phyloP scores from a whole-genome alignment of 92 coral and sea anemone genomes.

The Epizoanthus fatuus region DNA sequence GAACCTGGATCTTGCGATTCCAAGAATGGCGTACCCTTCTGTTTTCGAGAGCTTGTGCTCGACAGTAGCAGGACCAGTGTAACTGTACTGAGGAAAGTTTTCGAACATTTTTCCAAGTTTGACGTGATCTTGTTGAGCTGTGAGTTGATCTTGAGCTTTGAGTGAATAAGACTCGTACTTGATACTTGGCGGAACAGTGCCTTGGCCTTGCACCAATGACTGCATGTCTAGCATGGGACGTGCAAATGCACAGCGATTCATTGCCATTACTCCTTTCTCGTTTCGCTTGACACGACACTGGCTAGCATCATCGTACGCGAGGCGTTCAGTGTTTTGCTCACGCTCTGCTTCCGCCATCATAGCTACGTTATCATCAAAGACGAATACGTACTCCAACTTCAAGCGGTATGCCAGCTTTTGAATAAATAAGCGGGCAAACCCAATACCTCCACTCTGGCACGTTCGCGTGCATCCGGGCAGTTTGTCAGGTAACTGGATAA shows the following conservation, averaged over 20 bases:
- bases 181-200: background rate
- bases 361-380: constrained; percentile 63
- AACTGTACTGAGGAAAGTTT: constrained; percentile 51
- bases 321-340: background rate
- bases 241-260: constrained; percentile 55
- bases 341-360: constrained; percentile 56
- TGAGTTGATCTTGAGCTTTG: constrained; percentile 8
- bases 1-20: constrained; percentile 43
- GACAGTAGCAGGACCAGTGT: constrained; percentile 60
- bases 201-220: constrained; percentile 44
- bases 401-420: constrained; percentile 49
- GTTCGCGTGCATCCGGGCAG: constrained; percentile 37
- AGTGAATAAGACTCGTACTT: constrained; percentile 30
- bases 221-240: constrained; percentile 50
- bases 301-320: background rate
- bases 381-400: constrained; percentile 56
- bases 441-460: constrained; percentile 56
- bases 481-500: constrained; percentile 53
- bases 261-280: constrained; percentile 37
- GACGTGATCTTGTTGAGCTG: background rate
- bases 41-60: constrained; percentile 21
- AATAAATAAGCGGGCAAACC: constrained; percentile 60
- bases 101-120: constrained; percentile 6
- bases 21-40: constrained; percentile 60
- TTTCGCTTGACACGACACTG: constrained; percentile 39